These are phyloP conservation scores for Ara ararauna DNA, from an alignment of 2,797 vertebrate genomes.

Conservation along the genomic window DNA sequence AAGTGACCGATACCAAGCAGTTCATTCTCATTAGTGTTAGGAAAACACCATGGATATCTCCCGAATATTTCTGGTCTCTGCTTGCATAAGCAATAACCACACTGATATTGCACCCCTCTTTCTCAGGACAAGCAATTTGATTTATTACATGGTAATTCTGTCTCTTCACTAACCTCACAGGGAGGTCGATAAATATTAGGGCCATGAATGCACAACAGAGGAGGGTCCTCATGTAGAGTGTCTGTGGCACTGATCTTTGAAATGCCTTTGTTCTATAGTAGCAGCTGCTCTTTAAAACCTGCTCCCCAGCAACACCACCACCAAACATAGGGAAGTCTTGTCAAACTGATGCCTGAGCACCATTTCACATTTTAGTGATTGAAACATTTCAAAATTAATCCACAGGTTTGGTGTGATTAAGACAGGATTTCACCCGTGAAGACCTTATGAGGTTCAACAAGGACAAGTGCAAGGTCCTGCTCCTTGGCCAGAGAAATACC, in stretches of 20 bases:
- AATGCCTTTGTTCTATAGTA: background rate
- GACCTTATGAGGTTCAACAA: background rate
- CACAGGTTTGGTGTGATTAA: background rate
- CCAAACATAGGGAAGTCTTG: background rate
- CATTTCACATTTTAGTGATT: background rate
- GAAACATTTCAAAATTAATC: background rate
- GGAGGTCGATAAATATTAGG: background rate
- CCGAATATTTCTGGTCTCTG: background rate
- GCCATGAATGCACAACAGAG: background rate
- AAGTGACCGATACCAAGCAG: accelerated
- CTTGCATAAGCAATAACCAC: background rate
- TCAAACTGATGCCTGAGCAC: background rate
- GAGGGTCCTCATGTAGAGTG: background rate
- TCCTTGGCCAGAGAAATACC: background rate
- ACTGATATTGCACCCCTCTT: background rate
- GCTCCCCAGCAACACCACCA: background rate
- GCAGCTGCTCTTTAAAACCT: background rate
- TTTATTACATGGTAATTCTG: background rate
- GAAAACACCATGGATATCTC: background rate
- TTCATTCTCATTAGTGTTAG: slow-evolving; percentile 14
- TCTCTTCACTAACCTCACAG: background rate
- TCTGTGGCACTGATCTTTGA: background rate
- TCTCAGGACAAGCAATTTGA: background rate
- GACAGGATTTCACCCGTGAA: background rate
- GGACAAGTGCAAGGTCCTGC: background rate